Conservation (phyloP, 2,113 vertebrate genomes). For the Chaenogobius annularis region DNA sequence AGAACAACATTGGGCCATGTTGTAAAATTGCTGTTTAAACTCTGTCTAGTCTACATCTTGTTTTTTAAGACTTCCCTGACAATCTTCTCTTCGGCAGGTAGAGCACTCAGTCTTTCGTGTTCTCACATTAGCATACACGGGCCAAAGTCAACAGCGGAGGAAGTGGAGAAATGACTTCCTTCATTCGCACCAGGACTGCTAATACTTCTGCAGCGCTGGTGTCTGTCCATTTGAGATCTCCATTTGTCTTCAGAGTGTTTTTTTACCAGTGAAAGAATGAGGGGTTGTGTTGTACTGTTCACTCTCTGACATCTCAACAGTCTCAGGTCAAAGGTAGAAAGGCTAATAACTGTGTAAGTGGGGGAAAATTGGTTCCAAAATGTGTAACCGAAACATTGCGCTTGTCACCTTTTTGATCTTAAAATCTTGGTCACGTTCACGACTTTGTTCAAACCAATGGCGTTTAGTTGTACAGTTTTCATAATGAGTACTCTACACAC, state of each 20-base stretch:
- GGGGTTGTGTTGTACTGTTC: neutral
- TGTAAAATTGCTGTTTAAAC: conserved; percentile 20
- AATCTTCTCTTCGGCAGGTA: conserved; percentile 53
- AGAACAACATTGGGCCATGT: conserved; percentile 2
- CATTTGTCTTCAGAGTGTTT: conserved; percentile 25
- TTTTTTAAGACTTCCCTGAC: conserved; percentile 33
- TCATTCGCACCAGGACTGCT: conserved; percentile 59
- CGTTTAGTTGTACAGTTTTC: neutral
- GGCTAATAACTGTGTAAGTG: conserved; percentile 28
- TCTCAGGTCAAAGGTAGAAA: conserved; percentile 17
- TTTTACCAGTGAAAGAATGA: conserved; percentile 1
- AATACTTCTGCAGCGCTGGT: conserved; percentile 54
- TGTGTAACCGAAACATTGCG: conserved; percentile 14
- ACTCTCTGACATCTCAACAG: conserved; percentile 4
- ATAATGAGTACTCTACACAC: neutral
- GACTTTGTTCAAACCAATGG: conserved; percentile 49
- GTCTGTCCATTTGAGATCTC: conserved; percentile 43
- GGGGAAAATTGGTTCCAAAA: conserved; percentile 36
- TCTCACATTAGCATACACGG: conserved; percentile 43
- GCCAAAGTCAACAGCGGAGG: conserved; percentile 72
- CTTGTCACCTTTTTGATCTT: conserved; percentile 51
- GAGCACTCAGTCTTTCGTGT: conserved; percentile 48
- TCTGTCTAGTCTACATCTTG: conserved; percentile 1
- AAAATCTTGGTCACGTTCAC: conserved; percentile 59
- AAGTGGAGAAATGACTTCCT: conserved; percentile 58